These are phyloP conservation scores for Anoplolepis gracilipes DNA, from an alignment of 1,140 invertebrate species.

Conservation along the genomic window DNA sequence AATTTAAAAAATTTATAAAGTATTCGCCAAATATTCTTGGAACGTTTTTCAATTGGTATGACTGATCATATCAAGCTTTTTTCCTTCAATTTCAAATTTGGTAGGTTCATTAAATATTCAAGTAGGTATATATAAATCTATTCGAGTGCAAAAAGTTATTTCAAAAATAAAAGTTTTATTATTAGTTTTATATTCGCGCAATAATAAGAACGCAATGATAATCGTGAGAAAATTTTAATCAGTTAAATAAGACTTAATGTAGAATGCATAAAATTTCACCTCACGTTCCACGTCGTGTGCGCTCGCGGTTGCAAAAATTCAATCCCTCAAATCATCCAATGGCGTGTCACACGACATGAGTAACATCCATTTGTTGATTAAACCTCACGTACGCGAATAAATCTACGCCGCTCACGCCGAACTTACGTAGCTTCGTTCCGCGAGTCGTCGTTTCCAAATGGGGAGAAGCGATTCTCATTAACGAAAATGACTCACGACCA, in stretches of 20 bases:
- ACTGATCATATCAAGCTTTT: neutral
- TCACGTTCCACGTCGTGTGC: neutral
- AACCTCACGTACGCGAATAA: conserved; percentile 54
- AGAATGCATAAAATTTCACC: neutral
- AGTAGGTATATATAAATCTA: too few relatives aligned
- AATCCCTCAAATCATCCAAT: conserved; percentile 36
- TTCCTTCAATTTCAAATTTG: neutral
- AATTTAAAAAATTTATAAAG: neutral
- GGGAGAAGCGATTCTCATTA: conserved; percentile 48
- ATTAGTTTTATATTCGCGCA: neutral
- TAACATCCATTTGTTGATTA: conserved; percentile 65
- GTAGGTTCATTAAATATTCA: too few relatives aligned
- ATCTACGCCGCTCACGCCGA: conserved; percentile 39
- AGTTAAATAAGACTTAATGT: conserved; percentile 16
- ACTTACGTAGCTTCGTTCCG: conserved; percentile 36
- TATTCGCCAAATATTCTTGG: conserved; percentile 30
- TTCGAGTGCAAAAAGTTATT: neutral
- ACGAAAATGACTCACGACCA: conserved; percentile 52
- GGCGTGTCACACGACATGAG: conserved; percentile 38
- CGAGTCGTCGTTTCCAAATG: conserved; percentile 3
- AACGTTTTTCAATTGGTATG: conserved; percentile 38
- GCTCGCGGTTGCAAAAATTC: conserved; percentile 56
- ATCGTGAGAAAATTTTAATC: neutral
- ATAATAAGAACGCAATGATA: neutral
- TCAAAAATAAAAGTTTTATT: neutral